phyloP scores from a whole-genome alignment of 1,140 invertebrate genomes.

The Bombus turneri region DNA sequence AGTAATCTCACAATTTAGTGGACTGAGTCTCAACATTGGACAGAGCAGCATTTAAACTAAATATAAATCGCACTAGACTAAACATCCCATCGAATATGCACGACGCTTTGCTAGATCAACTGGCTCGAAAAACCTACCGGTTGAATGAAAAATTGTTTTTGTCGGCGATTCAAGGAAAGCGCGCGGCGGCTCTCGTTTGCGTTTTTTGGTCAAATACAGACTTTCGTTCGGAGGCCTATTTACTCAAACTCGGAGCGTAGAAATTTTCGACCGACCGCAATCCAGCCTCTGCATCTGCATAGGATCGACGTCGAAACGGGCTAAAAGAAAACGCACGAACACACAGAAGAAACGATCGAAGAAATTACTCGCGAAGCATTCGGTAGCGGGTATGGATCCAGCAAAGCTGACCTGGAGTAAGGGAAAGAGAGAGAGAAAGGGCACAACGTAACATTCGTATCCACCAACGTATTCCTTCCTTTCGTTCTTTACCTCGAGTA shows the following conservation, averaged over 20 bases:
- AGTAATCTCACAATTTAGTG: not conserved
- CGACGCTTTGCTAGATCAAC: not conserved
- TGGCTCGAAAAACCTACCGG: not conserved
- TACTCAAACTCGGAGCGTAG: constrained; percentile 31
- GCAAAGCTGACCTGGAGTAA: constrained; percentile 21
- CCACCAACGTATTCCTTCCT: constrained; percentile 34
- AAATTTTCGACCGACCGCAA: constrained; percentile 55
- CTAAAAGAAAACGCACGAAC: constrained; percentile 1
- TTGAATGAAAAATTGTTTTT: not conserved
- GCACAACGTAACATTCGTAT: constrained; percentile 13
- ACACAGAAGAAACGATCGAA: constrained; percentile 24
- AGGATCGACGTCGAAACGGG: not conserved
- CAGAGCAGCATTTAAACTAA: not conserved
- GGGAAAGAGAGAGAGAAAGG: not conserved
- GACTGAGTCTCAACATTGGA: not conserved
- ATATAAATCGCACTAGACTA: not conserved
- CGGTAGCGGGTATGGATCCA: constrained; percentile 37
- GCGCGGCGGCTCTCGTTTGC: not conserved
- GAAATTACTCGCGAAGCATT: constrained; percentile 38
- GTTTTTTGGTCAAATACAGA: constrained; percentile 6
- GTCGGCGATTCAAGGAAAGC: not conserved
- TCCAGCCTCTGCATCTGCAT: constrained; percentile 9
- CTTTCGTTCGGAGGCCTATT: constrained; percentile 52
- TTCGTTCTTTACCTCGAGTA: constrained; percentile 25
- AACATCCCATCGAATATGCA: not conserved